phyloP scores from a whole-genome alignment of 2,888 invertebrate species.

The Plebejus argus region DNA sequence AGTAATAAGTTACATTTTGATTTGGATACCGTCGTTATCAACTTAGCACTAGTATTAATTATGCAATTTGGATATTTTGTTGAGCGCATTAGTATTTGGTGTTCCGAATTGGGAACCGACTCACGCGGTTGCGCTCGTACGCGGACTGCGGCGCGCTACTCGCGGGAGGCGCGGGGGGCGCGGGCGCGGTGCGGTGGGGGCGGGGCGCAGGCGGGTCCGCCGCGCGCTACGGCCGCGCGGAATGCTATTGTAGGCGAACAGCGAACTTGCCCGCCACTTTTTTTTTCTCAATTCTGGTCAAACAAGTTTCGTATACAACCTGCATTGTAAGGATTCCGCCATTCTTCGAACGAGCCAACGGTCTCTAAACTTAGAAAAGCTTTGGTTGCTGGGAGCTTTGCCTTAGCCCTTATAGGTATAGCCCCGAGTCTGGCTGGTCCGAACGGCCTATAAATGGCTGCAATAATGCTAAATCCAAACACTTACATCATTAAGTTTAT shows the following conservation, averaged over 20 bases:
- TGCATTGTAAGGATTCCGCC: constrained; percentile 80
- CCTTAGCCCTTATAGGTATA: too few relatives aligned
- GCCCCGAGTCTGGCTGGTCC: background rate
- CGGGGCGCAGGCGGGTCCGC: constrained; percentile 65
- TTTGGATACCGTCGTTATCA: background rate
- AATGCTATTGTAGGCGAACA: constrained; percentile 81
- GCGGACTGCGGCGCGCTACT: constrained; percentile 58
- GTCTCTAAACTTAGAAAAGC: constrained; percentile 64
- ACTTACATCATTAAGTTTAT: background rate
- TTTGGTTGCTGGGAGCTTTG: constrained; percentile 45
- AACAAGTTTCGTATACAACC: constrained; percentile 80
- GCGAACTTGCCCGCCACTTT: constrained; percentile 79
- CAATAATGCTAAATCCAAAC: background rate
- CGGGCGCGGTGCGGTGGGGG: constrained; percentile 54
- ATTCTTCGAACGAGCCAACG: constrained; percentile 72
- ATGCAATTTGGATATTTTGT: constrained; percentile 40
- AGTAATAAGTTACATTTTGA: constrained; percentile 17
- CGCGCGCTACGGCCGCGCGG: constrained; percentile 60
- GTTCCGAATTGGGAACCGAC: constrained; percentile 41
- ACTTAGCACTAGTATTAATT: background rate
- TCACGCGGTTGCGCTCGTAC: constrained; percentile 67
- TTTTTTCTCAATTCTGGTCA: constrained; percentile 77
- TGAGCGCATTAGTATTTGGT: constrained; percentile 41
- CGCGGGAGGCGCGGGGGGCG: constrained; percentile 52
- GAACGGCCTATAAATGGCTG: constrained; percentile 2